Evolutionary conservation across 2,888 invertebrate genomes (phyloP), one percentile per base, ranked within the genome.

Genomic region (Antitype chi): DNA sequence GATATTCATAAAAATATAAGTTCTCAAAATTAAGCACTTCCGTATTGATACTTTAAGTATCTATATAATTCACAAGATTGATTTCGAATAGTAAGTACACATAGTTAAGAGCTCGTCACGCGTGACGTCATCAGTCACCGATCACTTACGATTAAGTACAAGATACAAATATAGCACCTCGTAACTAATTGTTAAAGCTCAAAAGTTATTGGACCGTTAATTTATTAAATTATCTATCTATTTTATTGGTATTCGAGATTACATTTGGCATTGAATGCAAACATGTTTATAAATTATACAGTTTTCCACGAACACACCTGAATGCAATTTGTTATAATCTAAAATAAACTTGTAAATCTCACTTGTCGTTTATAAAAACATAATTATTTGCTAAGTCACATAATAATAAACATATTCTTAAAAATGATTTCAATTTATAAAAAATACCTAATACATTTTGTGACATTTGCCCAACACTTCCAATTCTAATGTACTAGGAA

Each of bases 281-380:
- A 75, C 72, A 78, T 78, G 57, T 75, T 68, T 43, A 80, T 76
- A 76, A 82, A 85, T 82, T 78, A 87, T 82, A 80, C 70, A 77
- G 75, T 87, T 84, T 85, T 67, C 49, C 67, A 83, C 79, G 64
- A 84, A 74, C 76, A 87, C 80, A 80, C 69, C 80, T 78, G 78
- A 81, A 82, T 76, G 79, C 81, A 82, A 81, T 84, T 88, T 81
- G 74, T 80, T 74, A 82, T 52, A 53, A 85, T 86, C 81, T 86
- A 87, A 83, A 82, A 69, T 85, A 86, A 77, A 78, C 81, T 80
- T 82, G 77, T 85, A 92, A 92, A 91, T 93, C 91, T 91, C 92
- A 93, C 91, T 92, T 91, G 91, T 92, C 89, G 86, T 92, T 93
- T 92, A 88, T 90, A 90, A 90, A 91, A 91, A 87, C 86, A 89